phyloP scores from a whole-genome alignment of 2,113 vertebrate species.

The Perca schrenkii region DNA sequence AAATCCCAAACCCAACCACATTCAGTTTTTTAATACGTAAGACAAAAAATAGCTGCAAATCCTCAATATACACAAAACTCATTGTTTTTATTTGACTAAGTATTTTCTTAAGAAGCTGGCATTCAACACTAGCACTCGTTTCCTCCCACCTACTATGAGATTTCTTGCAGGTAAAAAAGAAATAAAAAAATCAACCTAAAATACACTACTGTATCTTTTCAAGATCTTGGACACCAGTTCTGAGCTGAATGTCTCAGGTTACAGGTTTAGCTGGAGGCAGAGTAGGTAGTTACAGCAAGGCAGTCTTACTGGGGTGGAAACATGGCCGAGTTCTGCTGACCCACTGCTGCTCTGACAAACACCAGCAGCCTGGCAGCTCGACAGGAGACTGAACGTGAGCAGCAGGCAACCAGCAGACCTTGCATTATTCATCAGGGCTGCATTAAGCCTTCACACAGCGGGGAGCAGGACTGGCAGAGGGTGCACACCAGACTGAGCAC shows the following conservation, averaged over 20 bases:
- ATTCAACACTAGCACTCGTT: neutral
- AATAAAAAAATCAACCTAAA: neutral
- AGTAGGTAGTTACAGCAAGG: neutral
- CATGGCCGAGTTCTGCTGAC: slow-evolving; percentile 57
- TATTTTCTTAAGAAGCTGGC: neutral
- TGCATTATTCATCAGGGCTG: slow-evolving; percentile 81
- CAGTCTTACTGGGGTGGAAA: slow-evolving; percentile 17
- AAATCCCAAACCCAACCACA: neutral
- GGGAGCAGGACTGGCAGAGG: slow-evolving; percentile 38
- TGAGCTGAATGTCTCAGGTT: slow-evolving; percentile 15
- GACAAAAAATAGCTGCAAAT: neutral
- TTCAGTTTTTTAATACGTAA: neutral
- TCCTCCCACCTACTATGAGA: neutral
- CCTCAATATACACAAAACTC: neutral
- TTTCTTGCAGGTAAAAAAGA: neutral
- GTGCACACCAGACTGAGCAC: slow-evolving; percentile 47
- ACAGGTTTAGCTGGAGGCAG: slow-evolving; percentile 6
- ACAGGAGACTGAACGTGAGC: slow-evolving; percentile 61
- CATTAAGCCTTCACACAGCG: slow-evolving; percentile 58
- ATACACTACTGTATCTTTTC: neutral
- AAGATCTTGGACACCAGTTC: neutral
- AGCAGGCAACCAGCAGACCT: slow-evolving; percentile 48
- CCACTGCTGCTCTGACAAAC: slow-evolving; percentile 55
- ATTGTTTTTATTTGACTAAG: too few species aligned
- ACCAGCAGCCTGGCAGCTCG: slow-evolving; percentile 25